Conservation (phyloP, 1,140 invertebrate species). For the Paracyclopina nana region DNA sequence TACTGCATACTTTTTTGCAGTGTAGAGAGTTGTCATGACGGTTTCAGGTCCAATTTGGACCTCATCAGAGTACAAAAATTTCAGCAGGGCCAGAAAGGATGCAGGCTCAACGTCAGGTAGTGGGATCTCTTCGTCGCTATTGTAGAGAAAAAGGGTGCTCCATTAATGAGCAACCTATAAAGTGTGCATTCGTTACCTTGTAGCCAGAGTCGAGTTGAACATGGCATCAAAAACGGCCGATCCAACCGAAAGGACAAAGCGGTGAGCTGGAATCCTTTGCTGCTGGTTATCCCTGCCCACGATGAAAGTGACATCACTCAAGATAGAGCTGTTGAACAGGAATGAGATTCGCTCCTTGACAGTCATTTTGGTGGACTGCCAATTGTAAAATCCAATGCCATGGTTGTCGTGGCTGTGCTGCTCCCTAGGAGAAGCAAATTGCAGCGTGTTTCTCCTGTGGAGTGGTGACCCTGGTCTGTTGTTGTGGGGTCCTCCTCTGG, state of each 20-base stretch:
- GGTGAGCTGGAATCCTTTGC: slow-evolving; percentile 57
- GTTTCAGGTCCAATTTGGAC: slow-evolving; percentile 65
- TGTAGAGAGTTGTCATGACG: slow-evolving; percentile 67
- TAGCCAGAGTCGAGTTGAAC: slow-evolving; percentile 40
- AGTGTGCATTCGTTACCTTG: neutral
- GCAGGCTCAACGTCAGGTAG: slow-evolving; percentile 62
- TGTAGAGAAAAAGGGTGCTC: slow-evolving; percentile 36
- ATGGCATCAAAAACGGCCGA: slow-evolving; percentile 69
- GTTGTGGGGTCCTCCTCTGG: too few relatives aligned
- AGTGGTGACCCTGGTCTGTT: too few relatives aligned
- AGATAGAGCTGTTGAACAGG: slow-evolving; percentile 56
- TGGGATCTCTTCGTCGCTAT: slow-evolving; percentile 51
- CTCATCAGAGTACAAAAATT: slow-evolving; percentile 46
- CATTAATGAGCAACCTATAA: neutral
- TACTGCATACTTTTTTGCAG: slow-evolving; percentile 69
- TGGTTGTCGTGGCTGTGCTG: too few relatives aligned
- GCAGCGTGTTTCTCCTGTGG: too few relatives aligned
- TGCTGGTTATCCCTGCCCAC: slow-evolving; percentile 36
- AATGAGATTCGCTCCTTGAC: slow-evolving; percentile 54
- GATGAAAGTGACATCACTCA: slow-evolving; percentile 56
- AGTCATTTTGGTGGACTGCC: slow-evolving; percentile 41
- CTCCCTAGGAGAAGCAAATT: too few relatives aligned
- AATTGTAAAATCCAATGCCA: too few relatives aligned
- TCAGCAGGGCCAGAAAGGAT: slow-evolving; percentile 45
- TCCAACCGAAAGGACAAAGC: slow-evolving; percentile 57